Conservation (phyloP, 1,140 invertebrate genomes). For the Macrobrachium nipponense region DNA sequence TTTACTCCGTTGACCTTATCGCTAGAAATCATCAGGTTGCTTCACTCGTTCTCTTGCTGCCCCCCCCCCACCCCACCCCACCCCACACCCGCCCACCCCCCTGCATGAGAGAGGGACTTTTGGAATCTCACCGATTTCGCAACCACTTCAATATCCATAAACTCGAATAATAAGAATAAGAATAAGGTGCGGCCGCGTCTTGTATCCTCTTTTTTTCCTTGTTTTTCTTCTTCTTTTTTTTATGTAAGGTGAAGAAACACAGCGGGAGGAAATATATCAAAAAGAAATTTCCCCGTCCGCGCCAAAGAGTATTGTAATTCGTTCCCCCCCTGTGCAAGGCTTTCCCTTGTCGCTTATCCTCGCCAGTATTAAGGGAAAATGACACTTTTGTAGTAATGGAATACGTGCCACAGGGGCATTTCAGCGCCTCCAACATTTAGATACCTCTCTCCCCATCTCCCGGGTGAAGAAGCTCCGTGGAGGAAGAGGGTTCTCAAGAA, state of each 20-base stretch:
- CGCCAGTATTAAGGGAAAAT: conserved; percentile 6
- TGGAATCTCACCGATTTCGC: background rate
- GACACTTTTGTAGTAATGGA: conserved; percentile 25
- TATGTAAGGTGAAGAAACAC: background rate
- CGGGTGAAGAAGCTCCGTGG: no score
- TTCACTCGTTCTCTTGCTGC: background rate
- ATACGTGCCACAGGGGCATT: conserved; percentile 15
- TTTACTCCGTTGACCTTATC: no score
- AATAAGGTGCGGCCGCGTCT: background rate
- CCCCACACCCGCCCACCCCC: background rate
- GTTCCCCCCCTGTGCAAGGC: no score
- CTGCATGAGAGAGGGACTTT: no score
- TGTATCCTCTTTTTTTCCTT: background rate
- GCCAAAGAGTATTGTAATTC: no score
- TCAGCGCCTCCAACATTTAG: no score
- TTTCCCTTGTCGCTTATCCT: background rate
- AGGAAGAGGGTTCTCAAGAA: no score
- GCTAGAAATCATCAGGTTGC: no score
- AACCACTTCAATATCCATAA: background rate
- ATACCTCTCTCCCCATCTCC: no score
- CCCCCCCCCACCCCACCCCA: background rate
- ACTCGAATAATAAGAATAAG: no score
- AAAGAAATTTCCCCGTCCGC: no score
- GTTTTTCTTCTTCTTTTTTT: background rate
- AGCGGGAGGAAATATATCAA: no score